These are phyloP conservation scores for Rhinoderma darwinii DNA, from an alignment of 2,113 vertebrate species.

Conservation along the genomic window DNA sequence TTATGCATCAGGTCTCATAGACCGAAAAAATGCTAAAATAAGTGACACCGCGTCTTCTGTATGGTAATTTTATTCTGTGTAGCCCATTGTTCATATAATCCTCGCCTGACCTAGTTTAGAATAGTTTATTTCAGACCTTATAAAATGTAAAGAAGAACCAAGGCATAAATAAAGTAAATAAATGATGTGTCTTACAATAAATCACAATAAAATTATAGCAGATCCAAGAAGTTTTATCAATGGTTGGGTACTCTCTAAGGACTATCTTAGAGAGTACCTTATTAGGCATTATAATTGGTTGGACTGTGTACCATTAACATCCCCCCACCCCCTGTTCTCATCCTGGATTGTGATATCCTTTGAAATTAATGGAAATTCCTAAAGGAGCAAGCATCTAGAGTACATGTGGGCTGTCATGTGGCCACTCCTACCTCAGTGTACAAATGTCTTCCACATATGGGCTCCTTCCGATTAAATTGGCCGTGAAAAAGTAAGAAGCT, in stretches of 20 bases:
- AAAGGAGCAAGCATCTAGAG: too few species aligned
- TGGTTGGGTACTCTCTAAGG: not conserved
- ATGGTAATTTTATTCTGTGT: constrained; percentile 4
- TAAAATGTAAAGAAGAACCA: constrained; percentile 29
- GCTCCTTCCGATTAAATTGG: too few species aligned
- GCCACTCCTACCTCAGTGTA: too few species aligned
- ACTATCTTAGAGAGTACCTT: too few species aligned
- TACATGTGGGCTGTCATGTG: too few species aligned
- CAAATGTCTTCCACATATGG: too few species aligned
- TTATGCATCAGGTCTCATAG: constrained; percentile 12
- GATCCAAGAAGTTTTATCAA: not conserved
- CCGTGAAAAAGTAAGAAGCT: too few species aligned
- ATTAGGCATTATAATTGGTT: not conserved
- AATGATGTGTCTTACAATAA: not conserved
- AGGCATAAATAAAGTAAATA: not conserved
- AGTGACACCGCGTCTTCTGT: constrained; percentile 6
- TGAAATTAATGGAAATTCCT: too few species aligned
- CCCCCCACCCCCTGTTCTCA: not conserved
- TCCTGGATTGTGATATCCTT: not conserved
- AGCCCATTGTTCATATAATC: constrained; percentile 46
- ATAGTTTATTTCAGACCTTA: constrained; percentile 28
- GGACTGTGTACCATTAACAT: not conserved
- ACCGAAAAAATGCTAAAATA: not conserved
- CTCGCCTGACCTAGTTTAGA: constrained; percentile 14
- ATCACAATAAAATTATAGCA: not conserved